Base-by-base conservation (phyloP, 1,140 invertebrate species). In the Liolophura sinensis region DNA sequence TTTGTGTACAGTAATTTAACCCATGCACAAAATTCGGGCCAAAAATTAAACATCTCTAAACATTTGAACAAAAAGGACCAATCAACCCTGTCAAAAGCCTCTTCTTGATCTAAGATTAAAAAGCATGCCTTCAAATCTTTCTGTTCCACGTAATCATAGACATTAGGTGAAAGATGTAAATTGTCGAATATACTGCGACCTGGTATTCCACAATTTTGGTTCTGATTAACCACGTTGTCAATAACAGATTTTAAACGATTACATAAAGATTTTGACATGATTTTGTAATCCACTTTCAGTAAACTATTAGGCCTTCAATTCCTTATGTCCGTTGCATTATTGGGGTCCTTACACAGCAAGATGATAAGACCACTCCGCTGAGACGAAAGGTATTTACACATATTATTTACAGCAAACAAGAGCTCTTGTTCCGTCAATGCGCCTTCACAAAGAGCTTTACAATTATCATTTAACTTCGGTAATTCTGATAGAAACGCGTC, bases 281-380 rank as follows among this genome's bases (percentile, higher is more conserved):
- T 62, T 20, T 62, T 62, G 47, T 62, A 62, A 27, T 52, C 50
- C n/a, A 62, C 27, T 15, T 52, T 62, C 40, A 62, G 22, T 15
- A 62, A 31, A 50, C 47, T 51, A 11, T 52, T 62, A 22, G 61
- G 61, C 18, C 61, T 15, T 47, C 61, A 62, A 46, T 62, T 62
- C 25, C 51, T 12, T 5, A 62, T 52, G 25, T 46, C 5, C 3
- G 9, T n/a, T n/a, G 48, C 15, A 52, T 50, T 52, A 6, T 62
- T 27, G 18, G 14, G 14, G 14, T 62, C 40, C 20, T 62, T 62
- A 27, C 20, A 46, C 14, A 62, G 5, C 14, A 62, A 25, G 1
- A n/a, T 49, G 1, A 62, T 62, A 27, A 46, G 22, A n/a, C 25
- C 31, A 4, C 6, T 20, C 25, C 6, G 16, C 22, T 62, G 61